Conservation (phyloP, 2,113 vertebrate genomes). For the Pelvicachromis taeniatus region DNA sequence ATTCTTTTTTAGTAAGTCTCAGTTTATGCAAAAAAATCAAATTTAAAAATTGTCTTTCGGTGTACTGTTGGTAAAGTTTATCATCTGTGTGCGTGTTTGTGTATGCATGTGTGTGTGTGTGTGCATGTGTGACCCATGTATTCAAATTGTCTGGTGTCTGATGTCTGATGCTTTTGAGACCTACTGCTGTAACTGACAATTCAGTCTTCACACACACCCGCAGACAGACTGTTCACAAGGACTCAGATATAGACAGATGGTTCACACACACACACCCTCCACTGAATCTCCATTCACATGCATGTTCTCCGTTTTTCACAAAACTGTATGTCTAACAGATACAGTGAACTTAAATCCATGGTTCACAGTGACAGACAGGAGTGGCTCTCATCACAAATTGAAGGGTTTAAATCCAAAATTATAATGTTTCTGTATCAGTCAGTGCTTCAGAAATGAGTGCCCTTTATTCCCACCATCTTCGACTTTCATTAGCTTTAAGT, state of each 20-base stretch:
- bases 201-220: constrained; percentile 52
- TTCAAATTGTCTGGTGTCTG: constrained; percentile 23
- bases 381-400: background rate
- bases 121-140: background rate
- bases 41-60: background rate
- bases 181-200: constrained; percentile 32
- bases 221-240: constrained; percentile 50
- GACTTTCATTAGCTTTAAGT: background rate
- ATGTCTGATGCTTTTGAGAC: constrained; percentile 21
- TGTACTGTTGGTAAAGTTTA: background rate
- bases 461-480: background rate
- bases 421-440: background rate
- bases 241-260: constrained; percentile 42
- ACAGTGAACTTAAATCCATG: background rate
- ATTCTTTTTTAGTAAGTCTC: background rate
- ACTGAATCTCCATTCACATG: constrained; percentile 36
- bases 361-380: background rate
- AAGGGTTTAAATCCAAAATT: constrained; percentile 21
- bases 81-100: background rate
- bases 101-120: background rate
- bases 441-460: background rate
- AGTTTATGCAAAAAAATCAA: background rate
- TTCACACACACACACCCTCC: constrained; percentile 48
- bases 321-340: background rate
- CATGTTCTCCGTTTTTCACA: background rate